A percentile compares a stretch with the other conserved stretches of the same genome.
These are phyloP conservation scores for Cephus runcator DNA, from an alignment of 2,888 invertebrate species.

Conservation along the genomic window DNA sequence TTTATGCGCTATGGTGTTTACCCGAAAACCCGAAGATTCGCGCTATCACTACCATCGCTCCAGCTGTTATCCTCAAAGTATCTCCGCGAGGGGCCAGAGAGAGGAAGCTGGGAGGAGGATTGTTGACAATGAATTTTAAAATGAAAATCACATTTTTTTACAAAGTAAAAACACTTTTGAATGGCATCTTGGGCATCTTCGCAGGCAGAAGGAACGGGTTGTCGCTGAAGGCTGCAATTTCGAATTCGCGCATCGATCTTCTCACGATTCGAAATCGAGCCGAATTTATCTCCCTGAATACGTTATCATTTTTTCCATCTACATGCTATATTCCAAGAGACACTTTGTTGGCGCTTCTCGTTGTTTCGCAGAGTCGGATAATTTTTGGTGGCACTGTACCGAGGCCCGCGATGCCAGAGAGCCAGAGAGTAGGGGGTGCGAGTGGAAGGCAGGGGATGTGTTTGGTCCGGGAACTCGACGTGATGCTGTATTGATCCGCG, in stretches of 20 bases:
- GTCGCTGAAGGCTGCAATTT: background rate
- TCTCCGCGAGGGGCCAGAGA: background rate
- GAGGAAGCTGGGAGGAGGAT: background rate
- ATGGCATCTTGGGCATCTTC: no score
- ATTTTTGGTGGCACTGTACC: constrained; percentile 11
- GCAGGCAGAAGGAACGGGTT: no score
- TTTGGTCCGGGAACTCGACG: constrained; percentile 61
- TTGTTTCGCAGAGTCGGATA: background rate
- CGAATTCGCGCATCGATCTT: background rate
- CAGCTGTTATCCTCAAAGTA: background rate
- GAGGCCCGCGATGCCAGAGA: constrained; percentile 21
- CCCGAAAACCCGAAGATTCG: background rate
- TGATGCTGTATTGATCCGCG: constrained; percentile 65
- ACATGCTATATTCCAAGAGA: background rate
- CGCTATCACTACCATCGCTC: background rate
- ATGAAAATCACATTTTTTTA: background rate
- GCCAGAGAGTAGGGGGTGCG: constrained; percentile 34
- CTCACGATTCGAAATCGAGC: background rate
- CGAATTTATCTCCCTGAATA: background rate
- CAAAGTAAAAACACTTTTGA: background rate
- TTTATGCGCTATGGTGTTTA: background rate
- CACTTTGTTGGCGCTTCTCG: background rate
- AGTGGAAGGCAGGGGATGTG: constrained; percentile 49
- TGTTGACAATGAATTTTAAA: background rate
- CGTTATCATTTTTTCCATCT: background rate